Evolutionary conservation across 2,113 vertebrate species (phyloP).

Genomic region (Zosterops japonicus): DNA sequence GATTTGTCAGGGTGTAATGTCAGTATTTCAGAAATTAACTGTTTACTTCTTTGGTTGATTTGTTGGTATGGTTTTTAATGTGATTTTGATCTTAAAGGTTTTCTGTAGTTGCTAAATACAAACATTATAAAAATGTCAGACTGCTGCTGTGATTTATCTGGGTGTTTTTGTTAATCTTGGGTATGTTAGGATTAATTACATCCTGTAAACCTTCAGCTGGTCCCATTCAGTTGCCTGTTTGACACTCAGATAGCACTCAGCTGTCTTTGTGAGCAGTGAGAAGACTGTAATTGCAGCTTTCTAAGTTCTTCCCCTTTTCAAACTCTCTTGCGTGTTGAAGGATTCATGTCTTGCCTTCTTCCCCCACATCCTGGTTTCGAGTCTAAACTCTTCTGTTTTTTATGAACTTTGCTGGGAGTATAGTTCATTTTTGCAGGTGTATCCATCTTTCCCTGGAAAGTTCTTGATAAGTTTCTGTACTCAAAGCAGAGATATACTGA

Average conservation of each 20-base stretch:
- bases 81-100: background rate
- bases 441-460: background rate
- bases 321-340: background rate
- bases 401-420: background rate
- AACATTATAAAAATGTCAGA: background rate
- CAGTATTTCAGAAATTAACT: background rate
- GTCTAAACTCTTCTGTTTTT: background rate
- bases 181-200: background rate
- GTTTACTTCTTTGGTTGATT: background rate
- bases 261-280: background rate
- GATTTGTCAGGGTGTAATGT: background rate
- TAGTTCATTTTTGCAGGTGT: background rate
- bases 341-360: background rate
- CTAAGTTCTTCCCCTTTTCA: background rate
- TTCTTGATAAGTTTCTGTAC: background rate
- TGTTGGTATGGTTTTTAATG: background rate
- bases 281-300: background rate
- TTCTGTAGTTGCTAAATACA: background rate
- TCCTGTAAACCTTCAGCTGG: background rate
- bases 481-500: background rate
- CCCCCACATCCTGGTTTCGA: background rate
- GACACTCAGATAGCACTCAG: background rate
- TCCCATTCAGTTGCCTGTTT: background rate
- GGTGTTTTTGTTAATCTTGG: background rate
- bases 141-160: background rate